Evolutionary conservation across 2,888 invertebrate species (phyloP).

Genomic region (Nemapogon koenigi): DNA sequence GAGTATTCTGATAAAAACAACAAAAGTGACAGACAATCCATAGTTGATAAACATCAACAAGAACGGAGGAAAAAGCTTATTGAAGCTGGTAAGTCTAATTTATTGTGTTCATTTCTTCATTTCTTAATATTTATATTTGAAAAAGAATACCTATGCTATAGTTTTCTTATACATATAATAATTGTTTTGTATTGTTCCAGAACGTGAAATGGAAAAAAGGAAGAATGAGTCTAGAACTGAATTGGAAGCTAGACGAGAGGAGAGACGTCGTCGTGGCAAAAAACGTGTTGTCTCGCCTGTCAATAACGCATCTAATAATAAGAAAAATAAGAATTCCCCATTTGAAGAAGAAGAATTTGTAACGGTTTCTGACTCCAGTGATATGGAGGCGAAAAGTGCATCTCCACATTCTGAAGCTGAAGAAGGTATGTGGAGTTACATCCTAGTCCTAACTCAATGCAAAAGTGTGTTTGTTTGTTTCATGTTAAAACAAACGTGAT

Average conservation of each 20-base stretch:
- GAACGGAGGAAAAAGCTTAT: constrained; percentile 72
- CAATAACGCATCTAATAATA: constrained; percentile 28
- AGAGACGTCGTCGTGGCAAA: constrained; percentile 58
- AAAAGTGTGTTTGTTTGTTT: too few species aligned
- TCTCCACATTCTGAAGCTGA: constrained; percentile 46
- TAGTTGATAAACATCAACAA: constrained; percentile 56
- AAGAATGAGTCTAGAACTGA: constrained; percentile 78
- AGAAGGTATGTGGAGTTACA: constrained; percentile 35
- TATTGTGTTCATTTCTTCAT: neutral
- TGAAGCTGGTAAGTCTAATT: constrained; percentile 69
- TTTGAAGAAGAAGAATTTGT: constrained; percentile 48
- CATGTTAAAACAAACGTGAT: too few species aligned
- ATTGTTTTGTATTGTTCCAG: constrained; percentile 38
- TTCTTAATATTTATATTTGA: neutral
- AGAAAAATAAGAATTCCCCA: constrained; percentile 41
- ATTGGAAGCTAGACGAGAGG: constrained; percentile 73
- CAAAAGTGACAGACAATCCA: constrained; percentile 41
- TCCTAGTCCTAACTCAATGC: too few species aligned
- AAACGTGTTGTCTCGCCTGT: constrained; percentile 44
- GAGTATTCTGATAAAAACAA: constrained; percentile 53
- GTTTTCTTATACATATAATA: neutral
- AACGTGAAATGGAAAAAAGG: constrained; percentile 78
- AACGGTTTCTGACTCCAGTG: constrained; percentile 55
- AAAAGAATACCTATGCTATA: too few species aligned
- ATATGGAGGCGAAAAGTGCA: constrained; percentile 53